Base-by-base conservation (phyloP, 2,888 invertebrate genomes). In the Capitulum mitella region DNA sequence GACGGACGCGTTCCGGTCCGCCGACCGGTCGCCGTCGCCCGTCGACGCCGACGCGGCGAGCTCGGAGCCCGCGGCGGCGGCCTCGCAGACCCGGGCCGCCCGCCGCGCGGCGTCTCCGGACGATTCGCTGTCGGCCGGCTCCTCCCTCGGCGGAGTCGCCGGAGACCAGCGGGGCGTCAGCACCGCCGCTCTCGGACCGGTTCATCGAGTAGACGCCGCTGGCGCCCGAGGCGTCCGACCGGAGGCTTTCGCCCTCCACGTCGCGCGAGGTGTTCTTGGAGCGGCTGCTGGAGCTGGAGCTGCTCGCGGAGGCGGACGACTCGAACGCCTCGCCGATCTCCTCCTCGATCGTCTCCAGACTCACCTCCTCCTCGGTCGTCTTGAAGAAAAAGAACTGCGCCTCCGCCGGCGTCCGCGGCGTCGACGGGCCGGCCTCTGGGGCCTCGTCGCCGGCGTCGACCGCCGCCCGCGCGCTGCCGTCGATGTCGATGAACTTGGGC, bases 301-400 rank as follows among this genome's bases (percentile, higher is more conserved):
- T 70, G 70, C 12, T 29, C 19, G 34, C 34, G 5, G 64, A 70
- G 40, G 22, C 26, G 40, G 37, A 70, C 0, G 40, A 29, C 34
- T 70, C 70, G 40, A 70, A 70, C 14, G 70, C 70, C 70, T 70
- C 70, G 8, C 37, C 40, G 26, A 70, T 70, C 40, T 40, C 70
- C 26, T 70, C 70, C 26, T 70, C 70, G 40, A 70, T 70, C 22
- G 70, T 70, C 10, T 70, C 70, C 6, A 70, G 40, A 26, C 70
- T 70, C 29, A 26, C 22, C 40, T 70, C 70, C 26, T 70, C 70
- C 26, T 70, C 70, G 10, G 70, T 70, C 0, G 29, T 29, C 12
- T 70, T 37, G 26, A 70, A 70, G 26, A 70, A 70, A 40, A 70
- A 70, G 12, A 70, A 40, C 22, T 40, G 37, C 26, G 34, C 70